phyloP scores from a whole-genome alignment of 2,797 vertebrate genomes.

The Neomorphus geoffroyi region DNA sequence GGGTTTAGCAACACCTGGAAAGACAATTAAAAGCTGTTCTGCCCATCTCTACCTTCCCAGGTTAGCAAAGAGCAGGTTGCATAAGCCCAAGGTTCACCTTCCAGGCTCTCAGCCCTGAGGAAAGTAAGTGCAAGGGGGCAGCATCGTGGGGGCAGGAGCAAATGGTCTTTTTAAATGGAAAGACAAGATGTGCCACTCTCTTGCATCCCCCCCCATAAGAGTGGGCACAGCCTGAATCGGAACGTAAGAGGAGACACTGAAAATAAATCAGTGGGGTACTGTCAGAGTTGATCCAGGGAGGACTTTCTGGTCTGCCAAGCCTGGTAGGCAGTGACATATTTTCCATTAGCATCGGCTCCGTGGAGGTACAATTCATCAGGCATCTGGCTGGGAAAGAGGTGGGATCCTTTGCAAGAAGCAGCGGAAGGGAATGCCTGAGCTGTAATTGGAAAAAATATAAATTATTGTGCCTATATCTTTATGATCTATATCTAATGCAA shows the following conservation, averaged over 20 bases:
- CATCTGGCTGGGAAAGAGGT: not conserved
- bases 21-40: not conserved
- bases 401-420: not conserved
- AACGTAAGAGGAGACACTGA: not conserved
- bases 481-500: constrained; percentile 29
- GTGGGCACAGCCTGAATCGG: not conserved
- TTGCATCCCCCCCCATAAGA: not conserved
- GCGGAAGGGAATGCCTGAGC: not conserved
- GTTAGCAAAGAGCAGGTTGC: not conserved
- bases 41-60: not conserved
- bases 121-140: fast-evolving
- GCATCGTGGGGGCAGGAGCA: not conserved
- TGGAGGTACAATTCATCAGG: not conserved
- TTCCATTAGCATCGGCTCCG: not conserved
- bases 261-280: not conserved
- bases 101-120: not conserved
- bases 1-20: not conserved
- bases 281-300: not conserved
- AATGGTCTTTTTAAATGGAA: not conserved
- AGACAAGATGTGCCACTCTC: not conserved
- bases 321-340: not conserved
- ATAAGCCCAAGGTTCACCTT: not conserved
- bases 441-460: not conserved
- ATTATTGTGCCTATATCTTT: not conserved
- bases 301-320: not conserved